Percentiles rank a stretch among this genome's conserved stretches.
phyloP scores from a whole-genome alignment of 2,113 vertebrate genomes.

The Halichoeres trimaculatus region DNA sequence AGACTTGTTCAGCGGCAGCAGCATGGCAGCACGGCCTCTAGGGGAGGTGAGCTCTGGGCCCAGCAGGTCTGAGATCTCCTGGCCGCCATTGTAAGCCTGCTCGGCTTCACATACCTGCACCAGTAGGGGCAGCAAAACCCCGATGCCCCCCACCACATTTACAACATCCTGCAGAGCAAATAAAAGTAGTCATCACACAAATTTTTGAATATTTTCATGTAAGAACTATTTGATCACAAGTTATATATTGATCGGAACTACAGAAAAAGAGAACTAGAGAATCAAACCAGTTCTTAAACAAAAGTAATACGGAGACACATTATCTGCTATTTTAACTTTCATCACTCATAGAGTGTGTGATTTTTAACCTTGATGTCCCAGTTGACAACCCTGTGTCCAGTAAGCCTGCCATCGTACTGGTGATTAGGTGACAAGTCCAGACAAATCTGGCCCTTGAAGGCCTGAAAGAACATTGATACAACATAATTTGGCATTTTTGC shows the following conservation, averaged over 20 bases:
- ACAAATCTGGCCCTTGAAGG: constrained; percentile 96
- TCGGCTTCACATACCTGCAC: constrained; percentile 88
- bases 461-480: constrained; percentile 76
- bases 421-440: constrained; percentile 92
- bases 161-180: constrained; percentile 87
- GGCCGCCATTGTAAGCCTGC: constrained; percentile 79
- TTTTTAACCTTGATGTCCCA: constrained; percentile 93
- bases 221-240: neutral
- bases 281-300: neutral
- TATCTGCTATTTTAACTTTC: neutral
- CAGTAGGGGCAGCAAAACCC: constrained; percentile 89
- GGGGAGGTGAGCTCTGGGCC: constrained; percentile 92
- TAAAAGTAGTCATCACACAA: neutral
- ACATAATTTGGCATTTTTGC: neutral
- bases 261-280: neutral
- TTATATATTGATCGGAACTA: neutral
- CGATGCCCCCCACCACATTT: constrained; percentile 93
- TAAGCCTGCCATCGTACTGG: constrained; percentile 91
- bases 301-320: neutral
- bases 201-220: neutral
- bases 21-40: constrained; percentile 85
- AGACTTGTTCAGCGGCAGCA: constrained; percentile 89
- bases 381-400: constrained; percentile 92
- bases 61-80: constrained; percentile 89
- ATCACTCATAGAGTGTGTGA: neutral